Percentiles rank a stretch among this genome's conserved stretches.
These are phyloP conservation scores for Pangasius mekongensis DNA, from an alignment of 2,797 vertebrate genomes.

Conservation along the genomic window DNA sequence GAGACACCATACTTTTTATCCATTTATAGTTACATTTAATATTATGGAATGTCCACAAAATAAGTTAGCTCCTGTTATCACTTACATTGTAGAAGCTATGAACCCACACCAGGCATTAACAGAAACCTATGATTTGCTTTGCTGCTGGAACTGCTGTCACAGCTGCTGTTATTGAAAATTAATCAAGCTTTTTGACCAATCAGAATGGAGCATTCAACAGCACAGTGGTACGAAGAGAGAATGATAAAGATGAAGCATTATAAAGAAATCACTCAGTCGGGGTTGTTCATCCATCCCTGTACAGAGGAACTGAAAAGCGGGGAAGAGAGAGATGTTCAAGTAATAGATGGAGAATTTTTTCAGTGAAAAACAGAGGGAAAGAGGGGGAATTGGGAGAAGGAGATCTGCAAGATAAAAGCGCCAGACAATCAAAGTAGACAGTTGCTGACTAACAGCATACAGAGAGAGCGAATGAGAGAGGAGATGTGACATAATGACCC, in stretches of 20 bases:
- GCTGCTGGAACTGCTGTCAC: not conserved
- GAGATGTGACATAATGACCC: constrained; percentile 19
- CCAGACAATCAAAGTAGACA: constrained; percentile 48
- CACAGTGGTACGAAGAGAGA: not conserved
- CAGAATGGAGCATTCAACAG: not conserved
- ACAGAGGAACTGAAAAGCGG: constrained; percentile 17
- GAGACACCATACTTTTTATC: not conserved
- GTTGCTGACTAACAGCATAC: not conserved
- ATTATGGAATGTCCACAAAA: not conserved
- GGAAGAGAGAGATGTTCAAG: constrained; percentile 47
- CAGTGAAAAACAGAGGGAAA: constrained; percentile 44
- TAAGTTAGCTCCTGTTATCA: not conserved
- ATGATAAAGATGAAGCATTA: not conserved
- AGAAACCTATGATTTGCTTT: not conserved
- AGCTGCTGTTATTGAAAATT: not conserved
- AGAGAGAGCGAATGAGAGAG: constrained; percentile 39
- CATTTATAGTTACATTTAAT: not conserved
- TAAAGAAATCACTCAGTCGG: not conserved
- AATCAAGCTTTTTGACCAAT: not conserved
- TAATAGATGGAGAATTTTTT: constrained; percentile 23
- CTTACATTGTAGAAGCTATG: not conserved
- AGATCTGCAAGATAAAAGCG: constrained; percentile 57
- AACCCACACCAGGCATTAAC: not conserved
- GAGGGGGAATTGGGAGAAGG: constrained; percentile 54
- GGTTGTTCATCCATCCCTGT: constrained; percentile 54